Percentiles rank a stretch among this genome's conserved stretches.
Evolutionary conservation across 2,888 invertebrate species (phyloP).

Genomic region (Aricia artaxerxes): DNA sequence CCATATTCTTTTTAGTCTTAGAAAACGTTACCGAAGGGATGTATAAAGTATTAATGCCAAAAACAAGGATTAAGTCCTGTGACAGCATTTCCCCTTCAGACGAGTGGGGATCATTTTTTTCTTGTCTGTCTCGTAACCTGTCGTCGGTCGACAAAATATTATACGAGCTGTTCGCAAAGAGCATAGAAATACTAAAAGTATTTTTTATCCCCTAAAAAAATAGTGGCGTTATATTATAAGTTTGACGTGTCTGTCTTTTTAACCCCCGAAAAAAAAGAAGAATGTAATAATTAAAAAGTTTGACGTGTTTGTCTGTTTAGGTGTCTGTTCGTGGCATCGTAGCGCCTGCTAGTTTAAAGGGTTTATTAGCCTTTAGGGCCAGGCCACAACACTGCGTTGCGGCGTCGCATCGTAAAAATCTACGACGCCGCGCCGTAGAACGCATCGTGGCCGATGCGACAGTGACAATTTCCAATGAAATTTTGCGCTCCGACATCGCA

Average conservation of each 20-base stretch:
- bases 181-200: neutral
- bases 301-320: too few species aligned
- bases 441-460: too few species aligned
- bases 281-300: too few species aligned
- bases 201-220: neutral
- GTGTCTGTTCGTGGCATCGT: too few species aligned
- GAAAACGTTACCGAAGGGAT: neutral
- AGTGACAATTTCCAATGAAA: too few species aligned
- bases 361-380: too few species aligned
- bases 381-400: too few species aligned
- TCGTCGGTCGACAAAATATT: slow-evolving; percentile 6
- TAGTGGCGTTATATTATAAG: neutral
- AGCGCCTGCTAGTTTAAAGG: too few species aligned
- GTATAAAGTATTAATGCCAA: slow-evolving; percentile 14
- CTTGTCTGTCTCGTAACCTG: slow-evolving; percentile 23
- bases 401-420: too few species aligned
- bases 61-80: slow-evolving; percentile 12
- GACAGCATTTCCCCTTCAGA: slow-evolving; percentile 16
- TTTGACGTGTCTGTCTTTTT: neutral
- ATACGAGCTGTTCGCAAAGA: neutral
- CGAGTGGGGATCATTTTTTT: slow-evolving; percentile 16
- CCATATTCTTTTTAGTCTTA: neutral
- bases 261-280: neutral
- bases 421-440: too few species aligned
- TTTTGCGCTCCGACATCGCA: too few species aligned